Percentiles rank a stretch among this genome's conserved stretches.
phyloP scores from a whole-genome alignment of 2,797 vertebrate genomes.

The Silurus aristotelis region DNA sequence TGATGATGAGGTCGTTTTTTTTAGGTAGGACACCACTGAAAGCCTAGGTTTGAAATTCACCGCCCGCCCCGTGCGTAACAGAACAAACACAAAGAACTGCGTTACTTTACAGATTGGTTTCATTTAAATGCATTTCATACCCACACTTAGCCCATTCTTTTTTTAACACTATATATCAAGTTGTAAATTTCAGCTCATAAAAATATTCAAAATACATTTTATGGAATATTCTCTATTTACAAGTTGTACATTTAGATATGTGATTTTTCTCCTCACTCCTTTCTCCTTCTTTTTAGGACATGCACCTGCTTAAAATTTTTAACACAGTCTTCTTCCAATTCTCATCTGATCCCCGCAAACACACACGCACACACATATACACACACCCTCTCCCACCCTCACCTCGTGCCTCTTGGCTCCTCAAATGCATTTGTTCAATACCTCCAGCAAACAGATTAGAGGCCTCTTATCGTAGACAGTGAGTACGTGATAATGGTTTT shows the following conservation, averaged over 20 bases:
- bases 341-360: constrained; percentile 64
- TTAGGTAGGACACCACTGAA: too few relatives aligned
- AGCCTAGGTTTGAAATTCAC: too few relatives aligned
- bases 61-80: not conserved
- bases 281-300: constrained; percentile 32
- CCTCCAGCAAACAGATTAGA: constrained; percentile 95
- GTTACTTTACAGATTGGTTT: not conserved
- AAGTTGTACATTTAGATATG: too few relatives aligned
- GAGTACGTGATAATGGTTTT: constrained; percentile 94
- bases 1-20: too few relatives aligned
- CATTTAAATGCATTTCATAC: not conserved
- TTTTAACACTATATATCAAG: too few relatives aligned
- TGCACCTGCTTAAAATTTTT: constrained; percentile 60
- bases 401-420: constrained; percentile 70
- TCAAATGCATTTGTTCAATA: constrained; percentile 91
- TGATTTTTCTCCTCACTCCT: too few relatives aligned
- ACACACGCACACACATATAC: constrained; percentile 33
- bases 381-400: constrained; percentile 47
- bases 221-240: too few relatives aligned
- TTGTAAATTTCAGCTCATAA: too few relatives aligned
- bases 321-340: constrained; percentile 73
- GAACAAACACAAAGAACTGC: not conserved
- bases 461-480: constrained; percentile 87
- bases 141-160: constrained; percentile 50
- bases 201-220: too few relatives aligned